A percentile compares a stretch with the other conserved stretches of the same genome.
Conservation (phyloP, 1,140 invertebrate species). For the Brachionus plicatilis region DNA sequence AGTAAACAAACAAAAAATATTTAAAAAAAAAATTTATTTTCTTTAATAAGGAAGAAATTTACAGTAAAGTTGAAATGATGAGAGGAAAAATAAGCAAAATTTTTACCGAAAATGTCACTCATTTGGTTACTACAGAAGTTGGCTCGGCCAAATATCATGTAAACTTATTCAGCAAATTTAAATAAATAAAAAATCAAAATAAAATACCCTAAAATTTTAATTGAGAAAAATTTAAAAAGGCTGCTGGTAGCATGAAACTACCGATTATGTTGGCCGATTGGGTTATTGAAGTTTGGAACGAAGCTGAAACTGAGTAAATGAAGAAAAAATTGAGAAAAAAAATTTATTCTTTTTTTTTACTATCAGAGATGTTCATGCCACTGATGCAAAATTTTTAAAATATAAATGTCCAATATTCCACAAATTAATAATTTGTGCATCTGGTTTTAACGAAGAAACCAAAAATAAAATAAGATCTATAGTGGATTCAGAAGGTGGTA, state of each 20-base stretch:
- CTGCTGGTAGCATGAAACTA: slow-evolving; percentile 66
- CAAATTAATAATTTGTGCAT: slow-evolving; percentile 71
- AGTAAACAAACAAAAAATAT: not conserved
- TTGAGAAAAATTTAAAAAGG: slow-evolving; percentile 53
- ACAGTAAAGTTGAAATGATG: slow-evolving; percentile 71
- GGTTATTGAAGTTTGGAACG: slow-evolving; percentile 72
- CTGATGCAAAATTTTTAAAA: slow-evolving; percentile 63
- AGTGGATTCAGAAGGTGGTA: slow-evolving; percentile 61
- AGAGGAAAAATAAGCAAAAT: slow-evolving; percentile 69
- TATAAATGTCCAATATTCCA: slow-evolving; percentile 72
- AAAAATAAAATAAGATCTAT: slow-evolving; percentile 67
- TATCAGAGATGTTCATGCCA: slow-evolving; percentile 58
- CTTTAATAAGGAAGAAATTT: slow-evolving; percentile 61
- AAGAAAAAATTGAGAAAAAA: not conserved
- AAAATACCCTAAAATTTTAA: not conserved
- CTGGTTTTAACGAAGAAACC: slow-evolving; percentile 64
- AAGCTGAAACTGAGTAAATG: slow-evolving; percentile 59
- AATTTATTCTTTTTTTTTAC: not conserved
- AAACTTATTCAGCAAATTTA: slow-evolving; percentile 23
- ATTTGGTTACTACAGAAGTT: slow-evolving; percentile 68
- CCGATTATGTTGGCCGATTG: slow-evolving; percentile 72
- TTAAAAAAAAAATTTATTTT: not conserved
- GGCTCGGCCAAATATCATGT: slow-evolving; percentile 57
- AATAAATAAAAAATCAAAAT: not conserved
- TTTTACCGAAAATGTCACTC: slow-evolving; percentile 69